Conservation (phyloP, 2,797 vertebrate genomes). For the Arctocebus calabarensis region DNA sequence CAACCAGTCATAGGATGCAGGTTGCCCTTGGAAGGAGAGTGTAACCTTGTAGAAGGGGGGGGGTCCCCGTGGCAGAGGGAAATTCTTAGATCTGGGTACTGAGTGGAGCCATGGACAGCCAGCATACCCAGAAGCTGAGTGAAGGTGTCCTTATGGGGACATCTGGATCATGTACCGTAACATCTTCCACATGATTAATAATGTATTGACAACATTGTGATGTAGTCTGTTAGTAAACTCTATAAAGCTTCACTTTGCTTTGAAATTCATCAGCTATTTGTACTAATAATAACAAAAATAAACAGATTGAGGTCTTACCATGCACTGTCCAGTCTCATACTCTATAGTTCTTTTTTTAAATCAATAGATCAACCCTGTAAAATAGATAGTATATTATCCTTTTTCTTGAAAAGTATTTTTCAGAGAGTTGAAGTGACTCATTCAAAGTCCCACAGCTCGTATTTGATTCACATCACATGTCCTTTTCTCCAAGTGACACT, state of each 20-base stretch:
- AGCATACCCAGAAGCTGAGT: neutral
- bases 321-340: neutral
- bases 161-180: neutral
- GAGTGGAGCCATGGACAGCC: neutral
- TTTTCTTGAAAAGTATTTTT: slow-evolving; percentile 53
- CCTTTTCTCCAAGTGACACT: neutral
- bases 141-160: neutral
- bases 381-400: slow-evolving; percentile 33
- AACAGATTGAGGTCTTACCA: neutral
- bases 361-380: neutral
- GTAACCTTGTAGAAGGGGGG: neutral
- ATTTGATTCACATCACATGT: neutral
- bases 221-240: neutral
- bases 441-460: neutral
- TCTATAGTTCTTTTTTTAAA: neutral
- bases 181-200: neutral
- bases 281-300: neutral
- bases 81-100: neutral
- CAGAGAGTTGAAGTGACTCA: neutral
- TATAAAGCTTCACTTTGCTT: neutral
- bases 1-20: neutral
- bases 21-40: neutral
- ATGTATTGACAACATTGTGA: neutral
- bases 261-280: slow-evolving; percentile 14
- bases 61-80: neutral